Base-by-base conservation (phyloP, 2,888 invertebrate genomes). In the Oligia strigilis region DNA sequence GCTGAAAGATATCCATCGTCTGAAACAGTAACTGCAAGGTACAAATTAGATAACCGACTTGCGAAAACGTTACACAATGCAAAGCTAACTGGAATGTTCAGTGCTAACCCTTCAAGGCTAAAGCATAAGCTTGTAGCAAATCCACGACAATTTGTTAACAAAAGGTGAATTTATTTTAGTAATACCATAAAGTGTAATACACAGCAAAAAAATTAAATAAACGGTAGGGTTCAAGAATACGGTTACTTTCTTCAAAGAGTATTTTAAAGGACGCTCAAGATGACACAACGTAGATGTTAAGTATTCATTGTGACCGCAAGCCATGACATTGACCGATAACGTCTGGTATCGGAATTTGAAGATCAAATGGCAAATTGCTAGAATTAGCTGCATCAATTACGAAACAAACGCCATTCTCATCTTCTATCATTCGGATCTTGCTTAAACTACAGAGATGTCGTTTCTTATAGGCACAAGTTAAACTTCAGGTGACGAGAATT, bases 21-120 rank as follows among this genome's bases (percentile, higher is more conserved):
- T 71, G 49, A 67, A 79, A 70, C 73, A 58, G 70, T 64, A 72
- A 67, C 62, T 73, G 86, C 72, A 85, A 82, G 77, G 82, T 85
- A 88, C 73, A 74, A 82, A 88, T 85, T 85, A 88, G 86, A 82
- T 86, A 86, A 85, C 79, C 9, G n/a, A 82, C 36, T 74, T 82
- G 75, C 60, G 72, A 82, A 78, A 87, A 73, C 43, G 43, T 85
- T 85, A 87, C 78, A 81, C 78, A 87, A 87, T 62, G 43, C 75
- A 77, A 81, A 52, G 76, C 78, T 72, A 49, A 36, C 83, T 75
- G 75, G 72, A 86, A 58, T 79, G 40, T 70, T 86, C 62, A 86
- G 69, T 46, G 67, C 74, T 72, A 81, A 74, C 55, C 77, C 65
- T 55, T 78, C 86, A 78, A 84, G 72, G 84, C 64, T 64, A 62